Evolutionary conservation across 2,888 invertebrate genomes (phyloP).

Genomic region (Thymelicus acteon): DNA sequence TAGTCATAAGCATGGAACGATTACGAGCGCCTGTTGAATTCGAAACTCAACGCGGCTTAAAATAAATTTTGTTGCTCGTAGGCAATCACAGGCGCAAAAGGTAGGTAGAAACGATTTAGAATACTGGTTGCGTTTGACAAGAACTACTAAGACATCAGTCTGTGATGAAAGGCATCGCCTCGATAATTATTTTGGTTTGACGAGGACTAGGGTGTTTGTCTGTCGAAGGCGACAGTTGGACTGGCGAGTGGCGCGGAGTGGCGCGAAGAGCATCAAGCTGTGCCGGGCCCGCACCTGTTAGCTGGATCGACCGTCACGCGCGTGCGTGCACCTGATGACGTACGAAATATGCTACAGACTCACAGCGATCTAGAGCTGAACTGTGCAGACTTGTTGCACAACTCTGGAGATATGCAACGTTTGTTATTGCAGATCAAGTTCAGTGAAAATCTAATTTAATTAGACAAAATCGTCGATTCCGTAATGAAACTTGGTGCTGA

Average conservation of each 20-base stretch:
- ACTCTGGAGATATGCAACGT: too few species aligned
- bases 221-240: conserved; percentile 61
- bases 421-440: too few species aligned
- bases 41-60: conserved; percentile 55
- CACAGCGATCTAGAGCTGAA: conserved; percentile 44
- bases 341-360: conserved; percentile 62
- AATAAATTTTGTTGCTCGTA: conserved; percentile 47
- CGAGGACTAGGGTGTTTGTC: conserved; percentile 48
- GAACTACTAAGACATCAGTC: conserved; percentile 54
- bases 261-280: not conserved
- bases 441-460: too few species aligned
- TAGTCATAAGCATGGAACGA: conserved; percentile 50
- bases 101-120: conserved; percentile 22
- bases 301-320: conserved; percentile 81
- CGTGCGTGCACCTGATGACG: conserved; percentile 82
- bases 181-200: conserved; percentile 44
- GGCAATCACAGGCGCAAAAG: conserved; percentile 51
- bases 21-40: conserved; percentile 72
- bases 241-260: conserved; percentile 46
- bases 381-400: not conserved
- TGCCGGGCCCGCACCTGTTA: conserved; percentile 79
- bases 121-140: conserved; percentile 39
- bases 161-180: conserved; percentile 58
- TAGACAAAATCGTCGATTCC: too few species aligned
- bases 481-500: too few species aligned